Evolutionary conservation across 1,140 invertebrate species (phyloP).

Genomic region (Bombus fervidus): DNA sequence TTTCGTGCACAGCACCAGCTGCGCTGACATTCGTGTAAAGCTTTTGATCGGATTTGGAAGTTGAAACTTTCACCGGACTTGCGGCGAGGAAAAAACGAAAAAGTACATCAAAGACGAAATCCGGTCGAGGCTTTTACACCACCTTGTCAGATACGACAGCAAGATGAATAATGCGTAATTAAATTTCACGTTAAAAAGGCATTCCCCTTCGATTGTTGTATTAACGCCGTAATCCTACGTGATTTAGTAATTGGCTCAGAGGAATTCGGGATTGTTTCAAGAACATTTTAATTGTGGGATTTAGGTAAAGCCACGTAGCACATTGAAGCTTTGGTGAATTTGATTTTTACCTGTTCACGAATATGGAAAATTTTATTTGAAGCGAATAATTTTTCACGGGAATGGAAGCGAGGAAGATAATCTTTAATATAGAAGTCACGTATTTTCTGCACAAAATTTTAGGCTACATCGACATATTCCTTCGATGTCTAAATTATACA

Average conservation of each 20-base stretch:
- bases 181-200: constrained; percentile 34
- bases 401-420: neutral
- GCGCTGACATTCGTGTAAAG: constrained; percentile 20
- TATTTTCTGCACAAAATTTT: neutral
- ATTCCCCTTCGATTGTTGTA: neutral
- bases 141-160: neutral
- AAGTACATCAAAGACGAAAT: constrained; percentile 3
- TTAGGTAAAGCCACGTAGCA: neutral
- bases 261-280: neutral
- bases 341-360: neutral
- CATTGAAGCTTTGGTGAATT: neutral
- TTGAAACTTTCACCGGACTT: neutral
- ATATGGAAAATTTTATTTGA: neutral
- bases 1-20: constrained; percentile 14
- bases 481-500: neutral
- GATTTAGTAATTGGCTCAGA: neutral
- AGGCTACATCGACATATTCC: neutral
- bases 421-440: neutral
- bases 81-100: constrained; percentile 1
- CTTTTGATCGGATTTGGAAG: constrained; percentile 47
- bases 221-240: neutral
- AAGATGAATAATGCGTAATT: constrained; percentile 46
- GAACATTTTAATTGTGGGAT: neutral
- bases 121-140: constrained; percentile 12
- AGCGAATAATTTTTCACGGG: neutral